Base-by-base conservation (phyloP, 23 tunicate genomes). In the Ciona savignyi region DNA sequence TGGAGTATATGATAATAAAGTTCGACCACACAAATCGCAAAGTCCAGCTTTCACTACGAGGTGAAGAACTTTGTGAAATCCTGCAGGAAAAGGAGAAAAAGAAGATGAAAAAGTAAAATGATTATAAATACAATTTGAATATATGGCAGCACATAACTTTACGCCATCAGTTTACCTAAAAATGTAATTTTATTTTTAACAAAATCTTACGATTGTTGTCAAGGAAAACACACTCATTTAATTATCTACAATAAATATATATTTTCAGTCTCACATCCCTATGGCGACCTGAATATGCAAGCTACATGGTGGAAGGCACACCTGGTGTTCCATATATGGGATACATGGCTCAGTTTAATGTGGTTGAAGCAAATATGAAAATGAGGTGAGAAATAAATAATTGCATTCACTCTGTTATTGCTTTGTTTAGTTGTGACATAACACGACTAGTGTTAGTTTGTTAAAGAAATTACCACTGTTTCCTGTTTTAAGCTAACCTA, bases 301-400 rank as follows among this genome's bases (percentile, higher is more conserved):
- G 80, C 19, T 94, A 80, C 51, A 85, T 94, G 99, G 85, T 94
- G 32, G 99, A 94, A 79, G 93, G 98, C 34, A 93, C 99, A 1
- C 99, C 99, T 24, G 99, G 99, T 4, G 74, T 82, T 26, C 99
- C 99, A 21, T 94, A 94, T 71, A 72, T 84, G 35, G 95, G 99
- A 1, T 68, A 72, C 67, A 87, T 94, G 95, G 93, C 86, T 3
- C 95, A 94, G 56, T 94, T 86, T 70, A 87, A 86, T 72, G 83
- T 79, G 62, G 99, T 94, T 24, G 99, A 94, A 74, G 90, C 86
- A 28, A 86, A 87, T 67, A 94, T 94, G 99, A 83, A 74, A 51
- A 70, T 87, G 75, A 84, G 97, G 97, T 91, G 35, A 51, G 29
- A 9, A n/a, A n/a, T n/a, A n/a, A n/a, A n/a, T n/a, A n/a, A n/a